Evolutionary conservation across 2,113 vertebrate species (phyloP).

Genomic region (Hippocampus guttulatus): DNA sequence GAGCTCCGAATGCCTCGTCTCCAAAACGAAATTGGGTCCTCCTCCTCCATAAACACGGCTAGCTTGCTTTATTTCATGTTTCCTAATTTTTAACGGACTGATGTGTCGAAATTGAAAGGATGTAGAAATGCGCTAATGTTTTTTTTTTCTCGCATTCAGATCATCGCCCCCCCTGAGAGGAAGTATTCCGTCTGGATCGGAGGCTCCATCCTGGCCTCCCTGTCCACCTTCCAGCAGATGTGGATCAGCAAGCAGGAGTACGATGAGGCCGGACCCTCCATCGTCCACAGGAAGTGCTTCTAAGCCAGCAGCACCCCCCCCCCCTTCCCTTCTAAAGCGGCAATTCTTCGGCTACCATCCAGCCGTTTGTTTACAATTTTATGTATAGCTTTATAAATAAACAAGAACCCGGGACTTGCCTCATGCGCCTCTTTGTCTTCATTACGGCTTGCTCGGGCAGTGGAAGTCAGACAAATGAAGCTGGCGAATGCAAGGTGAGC

Average conservation of each 20-base stretch:
- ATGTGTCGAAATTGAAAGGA: no score
- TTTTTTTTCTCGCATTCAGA: constrained; percentile 62
- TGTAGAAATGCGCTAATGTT: not conserved
- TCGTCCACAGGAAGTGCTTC: constrained; percentile 94
- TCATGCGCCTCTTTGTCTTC: constrained; percentile 8
- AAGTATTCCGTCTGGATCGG: constrained; percentile 98
- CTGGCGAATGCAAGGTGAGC: not conserved
- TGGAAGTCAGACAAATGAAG: not conserved
- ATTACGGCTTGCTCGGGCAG: not conserved
- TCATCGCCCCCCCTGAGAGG: constrained; percentile 90
- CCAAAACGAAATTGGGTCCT: no score
- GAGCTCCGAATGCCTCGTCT: no score
- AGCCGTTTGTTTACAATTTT: constrained; percentile 87
- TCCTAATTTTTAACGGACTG: no score
- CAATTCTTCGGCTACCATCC: constrained; percentile 70
- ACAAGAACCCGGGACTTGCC: constrained; percentile 73
- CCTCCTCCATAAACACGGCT: no score
- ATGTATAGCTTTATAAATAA: constrained; percentile 93
- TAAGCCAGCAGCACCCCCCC: constrained; percentile 52
- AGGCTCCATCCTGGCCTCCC: constrained; percentile 94
- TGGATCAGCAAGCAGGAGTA: constrained; percentile 96
- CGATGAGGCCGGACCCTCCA: constrained; percentile 89
- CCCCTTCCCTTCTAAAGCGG: constrained; percentile 18
- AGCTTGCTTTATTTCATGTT: no score
- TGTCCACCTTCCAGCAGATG: constrained; percentile 97